Base-by-base conservation (phyloP, 2,888 invertebrate species). In the Chromoteleia sp. region DNA sequence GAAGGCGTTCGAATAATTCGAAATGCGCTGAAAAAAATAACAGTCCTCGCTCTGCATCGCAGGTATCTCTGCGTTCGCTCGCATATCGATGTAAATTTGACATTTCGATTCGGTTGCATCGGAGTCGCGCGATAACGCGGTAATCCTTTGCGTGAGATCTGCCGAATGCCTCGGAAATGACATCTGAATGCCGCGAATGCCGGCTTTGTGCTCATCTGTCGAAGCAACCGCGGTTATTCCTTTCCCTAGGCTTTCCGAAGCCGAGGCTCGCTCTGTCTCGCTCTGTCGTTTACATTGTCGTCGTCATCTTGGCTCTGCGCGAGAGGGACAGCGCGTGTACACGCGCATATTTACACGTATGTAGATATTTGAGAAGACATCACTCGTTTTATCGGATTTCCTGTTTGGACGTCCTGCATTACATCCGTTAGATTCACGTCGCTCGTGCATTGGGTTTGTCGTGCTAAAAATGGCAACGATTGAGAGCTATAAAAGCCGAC, bases 111-210 rank as follows among this genome's bases (percentile, higher is more conserved):
- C 54, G 59, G 67, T 50, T 48, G 75, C 63, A 15, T 25, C 52
- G 43, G 70, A 45, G 63, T 43, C 63, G 52, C 43, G 33, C 75
- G 75, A 77, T 81, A 74, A 81, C 77, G 77, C 36, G 74, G 77
- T 77, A 77, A 81, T 77, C 81, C 77, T 73, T 75, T 68, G 76
- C 81, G 71, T 63, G 61, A 87, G 88, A 88, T 87, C 86, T 76
- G 82, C 71, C 85, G 86, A 86, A 86, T 86, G 83, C 85, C 85
- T 82, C 78, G 71, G 85, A 84, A 83, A 81, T 77, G 83, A 76
- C 79, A 68, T 71, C 83, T 82, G 84, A 83, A 84, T 70, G 73
- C 73, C 78, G 68, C 67, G 84, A 85, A 85, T 84, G 71, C 83
- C 76, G 82, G 73, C 79, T 84, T 82, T 82, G 83, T 85, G 48